Percentiles rank a stretch among this genome's conserved stretches.
Evolutionary conservation across 2,113 vertebrate genomes (phyloP).

Genomic region (Conger conger): DNA sequence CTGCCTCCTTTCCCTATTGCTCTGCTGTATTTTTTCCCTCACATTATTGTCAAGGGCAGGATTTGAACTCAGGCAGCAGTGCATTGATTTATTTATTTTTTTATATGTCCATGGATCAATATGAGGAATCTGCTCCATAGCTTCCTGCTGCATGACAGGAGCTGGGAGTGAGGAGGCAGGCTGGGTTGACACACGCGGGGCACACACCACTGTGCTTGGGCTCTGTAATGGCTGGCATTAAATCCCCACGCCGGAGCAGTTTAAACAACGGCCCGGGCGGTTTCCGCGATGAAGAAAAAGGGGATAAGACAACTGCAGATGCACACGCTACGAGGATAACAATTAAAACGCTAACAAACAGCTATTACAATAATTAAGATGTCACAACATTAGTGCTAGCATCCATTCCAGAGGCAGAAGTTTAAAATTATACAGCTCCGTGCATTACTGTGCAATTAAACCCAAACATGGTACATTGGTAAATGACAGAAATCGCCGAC

Average conservation of each 20-base stretch:
- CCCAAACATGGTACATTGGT: background rate
- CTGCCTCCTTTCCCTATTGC: conserved; percentile 62
- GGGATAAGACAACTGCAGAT: conserved; percentile 22
- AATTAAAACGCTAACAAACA: conserved; percentile 33
- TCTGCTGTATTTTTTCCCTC: conserved; percentile 49
- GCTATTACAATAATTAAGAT: conserved; percentile 23
- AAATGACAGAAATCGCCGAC: conserved; percentile 20
- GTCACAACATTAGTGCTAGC: background rate
- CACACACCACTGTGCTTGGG: conserved; percentile 25
- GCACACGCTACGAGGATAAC: conserved; percentile 4
- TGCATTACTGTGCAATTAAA: background rate
- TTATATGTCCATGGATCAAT: conserved; percentile 66
- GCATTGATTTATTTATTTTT: conserved; percentile 66
- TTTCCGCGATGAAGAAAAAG: background rate
- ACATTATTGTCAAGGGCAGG: conserved; percentile 65
- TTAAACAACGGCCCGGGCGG: conserved; percentile 3
- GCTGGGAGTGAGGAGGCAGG: conserved; percentile 53
- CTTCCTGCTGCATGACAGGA: conserved; percentile 34
- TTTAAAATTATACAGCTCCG: conserved; percentile 5
- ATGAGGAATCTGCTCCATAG: conserved; percentile 57
- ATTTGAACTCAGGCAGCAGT: conserved; percentile 63
- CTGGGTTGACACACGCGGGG: conserved; percentile 47
- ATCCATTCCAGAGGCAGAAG: background rate
- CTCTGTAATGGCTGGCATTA: conserved; percentile 28
- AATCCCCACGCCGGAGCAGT: conserved; percentile 23